Evolutionary conservation across 2,888 invertebrate genomes (phyloP).

Genomic region (Leptinotarsa peninsularis): DNA sequence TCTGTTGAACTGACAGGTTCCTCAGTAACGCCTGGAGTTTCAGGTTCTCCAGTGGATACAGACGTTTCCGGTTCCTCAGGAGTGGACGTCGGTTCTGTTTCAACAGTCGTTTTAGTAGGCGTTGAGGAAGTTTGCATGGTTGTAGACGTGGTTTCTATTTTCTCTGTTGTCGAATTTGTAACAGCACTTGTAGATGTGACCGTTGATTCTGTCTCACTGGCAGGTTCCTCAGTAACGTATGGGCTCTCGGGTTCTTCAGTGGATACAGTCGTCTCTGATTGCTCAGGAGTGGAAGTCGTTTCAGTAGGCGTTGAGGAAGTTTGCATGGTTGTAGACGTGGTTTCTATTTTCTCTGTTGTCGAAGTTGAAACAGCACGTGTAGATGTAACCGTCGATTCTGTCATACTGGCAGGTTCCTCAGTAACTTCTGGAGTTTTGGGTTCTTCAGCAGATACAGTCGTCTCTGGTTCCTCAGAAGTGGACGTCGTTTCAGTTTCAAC

Average conservation of each 20-base stretch:
- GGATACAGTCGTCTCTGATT: neutral
- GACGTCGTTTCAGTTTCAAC: neutral
- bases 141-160: neutral
- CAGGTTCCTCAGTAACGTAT: neutral
- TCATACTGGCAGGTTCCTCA: neutral
- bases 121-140: neutral
- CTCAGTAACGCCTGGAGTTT: neutral
- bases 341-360: neutral
- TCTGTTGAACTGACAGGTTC: neutral
- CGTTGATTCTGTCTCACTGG: accelerated
- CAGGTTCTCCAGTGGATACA: neutral
- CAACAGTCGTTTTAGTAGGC: neutral
- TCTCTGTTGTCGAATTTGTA: neutral
- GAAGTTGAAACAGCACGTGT: neutral
- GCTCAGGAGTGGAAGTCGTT: accelerated
- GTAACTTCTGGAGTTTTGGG: neutral
- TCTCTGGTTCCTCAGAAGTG: neutral
- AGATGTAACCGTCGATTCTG: neutral
- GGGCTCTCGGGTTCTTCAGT: neutral
- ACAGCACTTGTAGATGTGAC: neutral
- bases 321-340: neutral
- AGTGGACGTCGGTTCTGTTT: neutral
- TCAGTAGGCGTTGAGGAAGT: neutral
- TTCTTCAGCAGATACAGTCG: neutral
- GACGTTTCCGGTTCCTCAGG: neutral